Conservation (phyloP, 2,888 invertebrate species). For the Rhagophthalmus giganteus region DNA sequence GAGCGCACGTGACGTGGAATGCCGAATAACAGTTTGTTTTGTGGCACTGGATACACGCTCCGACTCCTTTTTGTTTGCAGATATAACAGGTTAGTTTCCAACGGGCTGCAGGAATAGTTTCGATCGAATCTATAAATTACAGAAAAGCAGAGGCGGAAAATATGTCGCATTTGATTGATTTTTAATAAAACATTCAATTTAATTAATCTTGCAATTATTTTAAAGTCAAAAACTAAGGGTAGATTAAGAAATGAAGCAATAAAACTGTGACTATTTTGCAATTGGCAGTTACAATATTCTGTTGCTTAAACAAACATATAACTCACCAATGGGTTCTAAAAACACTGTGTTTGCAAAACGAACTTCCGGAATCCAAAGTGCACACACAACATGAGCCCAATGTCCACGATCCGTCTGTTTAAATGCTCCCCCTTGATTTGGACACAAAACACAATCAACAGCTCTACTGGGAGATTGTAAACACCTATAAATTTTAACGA, state of each 20-base stretch:
- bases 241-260: too few species aligned
- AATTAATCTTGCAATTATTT: too few species aligned
- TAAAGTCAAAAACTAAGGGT: too few species aligned
- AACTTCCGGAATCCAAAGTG: constrained; percentile 98
- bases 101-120: constrained; percentile 91
- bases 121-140: constrained; percentile 76
- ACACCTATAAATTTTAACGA: constrained; percentile 58
- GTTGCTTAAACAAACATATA: too few species aligned
- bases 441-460: constrained; percentile 97
- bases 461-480: constrained; percentile 94
- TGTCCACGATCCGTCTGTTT: constrained; percentile 95
- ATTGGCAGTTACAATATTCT: too few species aligned
- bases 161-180: too few species aligned
- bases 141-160: too few species aligned
- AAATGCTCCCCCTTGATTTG: constrained; percentile 97
- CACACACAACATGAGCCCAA: constrained; percentile 99
- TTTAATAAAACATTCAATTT: too few species aligned
- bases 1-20: constrained; percentile 99
- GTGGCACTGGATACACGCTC: constrained; percentile 98
- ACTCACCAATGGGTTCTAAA: constrained; percentile 91
- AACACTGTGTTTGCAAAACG: constrained; percentile 97
- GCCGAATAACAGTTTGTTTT: constrained; percentile 95
- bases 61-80: constrained; percentile 89
- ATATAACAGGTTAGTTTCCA: constrained; percentile 98
- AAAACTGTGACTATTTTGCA: too few species aligned